Evolutionary conservation across 2,888 invertebrate species (phyloP).

Genomic region (Lasioglossum oenotherae): DNA sequence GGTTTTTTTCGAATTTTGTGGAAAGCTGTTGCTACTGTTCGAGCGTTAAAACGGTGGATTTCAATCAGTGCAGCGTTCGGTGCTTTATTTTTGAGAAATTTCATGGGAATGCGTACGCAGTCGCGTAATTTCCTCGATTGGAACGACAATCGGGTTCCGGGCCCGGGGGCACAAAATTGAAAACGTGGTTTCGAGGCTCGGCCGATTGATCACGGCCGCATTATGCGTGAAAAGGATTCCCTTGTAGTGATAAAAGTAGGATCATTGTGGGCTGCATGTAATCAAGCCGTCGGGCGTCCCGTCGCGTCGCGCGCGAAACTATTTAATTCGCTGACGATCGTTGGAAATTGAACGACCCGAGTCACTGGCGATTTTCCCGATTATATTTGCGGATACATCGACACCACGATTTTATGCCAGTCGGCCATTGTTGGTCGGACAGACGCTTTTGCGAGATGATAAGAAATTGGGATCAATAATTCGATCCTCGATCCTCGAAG

Average conservation of each 20-base stretch:
- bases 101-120: background rate
- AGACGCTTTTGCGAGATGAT: background rate
- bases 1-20: background rate
- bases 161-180: background rate
- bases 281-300: slow-evolving; percentile 5
- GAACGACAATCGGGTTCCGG: background rate
- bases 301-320: slow-evolving; percentile 2
- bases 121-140: slow-evolving; percentile 14
- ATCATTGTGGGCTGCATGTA: slow-evolving; percentile 14
- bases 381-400: slow-evolving; percentile 10
- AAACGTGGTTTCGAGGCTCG: slow-evolving; percentile 11
- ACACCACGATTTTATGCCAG: background rate
- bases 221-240: slow-evolving; percentile 23
- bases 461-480: background rate
- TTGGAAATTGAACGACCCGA: slow-evolving; percentile 7
- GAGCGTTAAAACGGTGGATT: background rate
- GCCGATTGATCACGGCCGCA: background rate
- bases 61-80: background rate
- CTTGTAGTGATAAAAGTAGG: slow-evolving; percentile 30
- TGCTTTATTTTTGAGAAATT: background rate
- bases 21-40: background rate
- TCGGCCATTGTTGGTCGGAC: background rate
- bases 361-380: background rate
- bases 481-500: background rate
- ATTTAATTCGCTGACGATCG: slow-evolving; percentile 13